Percentiles rank a stretch among this genome's conserved stretches.
These are phyloP conservation scores for Lepisosteus osseus DNA, from an alignment of 2,113 vertebrate species.

Conservation along the genomic window DNA sequence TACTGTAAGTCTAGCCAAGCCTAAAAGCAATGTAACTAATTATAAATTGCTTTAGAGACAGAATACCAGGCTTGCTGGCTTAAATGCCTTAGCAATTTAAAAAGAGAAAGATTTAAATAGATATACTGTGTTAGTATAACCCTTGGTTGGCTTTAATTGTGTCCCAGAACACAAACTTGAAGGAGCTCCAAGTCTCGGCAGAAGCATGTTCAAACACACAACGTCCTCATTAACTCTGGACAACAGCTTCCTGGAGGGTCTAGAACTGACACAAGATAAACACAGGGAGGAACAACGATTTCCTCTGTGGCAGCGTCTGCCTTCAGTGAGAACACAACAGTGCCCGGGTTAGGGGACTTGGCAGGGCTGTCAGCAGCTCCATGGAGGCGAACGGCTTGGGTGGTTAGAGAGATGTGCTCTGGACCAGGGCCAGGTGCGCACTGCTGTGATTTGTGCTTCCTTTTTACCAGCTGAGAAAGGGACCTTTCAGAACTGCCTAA, in stretches of 20 bases:
- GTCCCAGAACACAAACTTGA: not conserved
- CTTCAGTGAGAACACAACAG: not conserved
- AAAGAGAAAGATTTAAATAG: not conserved
- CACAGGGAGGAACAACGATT: too few species aligned
- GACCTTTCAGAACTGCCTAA: not conserved
- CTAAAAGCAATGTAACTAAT: too few species aligned
- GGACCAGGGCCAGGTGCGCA: not conserved
- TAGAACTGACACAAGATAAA: not conserved
- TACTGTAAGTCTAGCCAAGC: too few species aligned
- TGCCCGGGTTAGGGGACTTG: not conserved
- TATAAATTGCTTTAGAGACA: too few species aligned
- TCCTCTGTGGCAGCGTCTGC: not conserved
- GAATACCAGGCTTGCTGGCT: not conserved
- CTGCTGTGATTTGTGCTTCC: not conserved
- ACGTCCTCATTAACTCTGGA: not conserved
- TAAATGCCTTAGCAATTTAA: not conserved
- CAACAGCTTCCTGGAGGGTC: not conserved
- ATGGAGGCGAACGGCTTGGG: not conserved
- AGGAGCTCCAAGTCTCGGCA: not conserved
- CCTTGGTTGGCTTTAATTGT: not conserved
- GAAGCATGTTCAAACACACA: not conserved
- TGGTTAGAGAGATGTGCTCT: slow-evolving; percentile 1
- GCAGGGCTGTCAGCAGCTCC: not conserved
- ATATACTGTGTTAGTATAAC: not conserved
- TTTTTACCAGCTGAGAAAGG: not conserved